Evolutionary conservation across 35 echinoderm and acorn worm species (phyloP), one percentile per base, ranked within the genome.

Genomic region (Amphiura filiformis): DNA sequence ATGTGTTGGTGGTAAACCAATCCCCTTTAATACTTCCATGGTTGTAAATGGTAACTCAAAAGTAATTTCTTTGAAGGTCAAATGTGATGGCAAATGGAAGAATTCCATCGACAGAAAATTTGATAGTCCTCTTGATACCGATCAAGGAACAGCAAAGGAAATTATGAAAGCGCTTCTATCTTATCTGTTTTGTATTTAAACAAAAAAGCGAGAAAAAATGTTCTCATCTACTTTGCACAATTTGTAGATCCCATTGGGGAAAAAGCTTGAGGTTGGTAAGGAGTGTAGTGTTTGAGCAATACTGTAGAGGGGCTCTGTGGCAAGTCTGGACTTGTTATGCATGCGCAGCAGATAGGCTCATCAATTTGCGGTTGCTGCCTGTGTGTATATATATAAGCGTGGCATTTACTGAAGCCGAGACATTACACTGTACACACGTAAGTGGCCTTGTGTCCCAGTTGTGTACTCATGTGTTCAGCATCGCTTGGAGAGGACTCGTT

Each of bases 11-110:
- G n/a, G 41, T 47, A 47, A 47, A 47, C 41, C 41, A 47, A 47
- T 70, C 61, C 61, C 2, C 44, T 52, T 7, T 20, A 52, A 11
- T 52, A 52, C 7, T 70, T 11, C 61, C 26, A n/a, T 70, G 4
- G 61, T 3, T 70, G 15, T 2, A 70, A 52, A 30, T 70, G 7
- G 61, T 26, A 70, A 70, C 61, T 70, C 61, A 11, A 70, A 70
- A 70, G 44, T 70, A 70, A 70, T 70, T 70, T 70, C 28, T 70
- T 52, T 70, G 61, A 70, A 70, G 61, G 61, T 70, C 61, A 70
- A 70, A 70, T 70, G 15, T 70, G 61, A 70, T 11, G 17, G 41
- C 17, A 47, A 70, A 70, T 70, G 26, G 28, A 70, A 26, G 61
- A 70, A 70, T 70, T 70, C 61, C 28, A 30, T 70, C 7, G 61